Conservation (phyloP, 2,797 vertebrate species). For the Danionella dracula region DNA sequence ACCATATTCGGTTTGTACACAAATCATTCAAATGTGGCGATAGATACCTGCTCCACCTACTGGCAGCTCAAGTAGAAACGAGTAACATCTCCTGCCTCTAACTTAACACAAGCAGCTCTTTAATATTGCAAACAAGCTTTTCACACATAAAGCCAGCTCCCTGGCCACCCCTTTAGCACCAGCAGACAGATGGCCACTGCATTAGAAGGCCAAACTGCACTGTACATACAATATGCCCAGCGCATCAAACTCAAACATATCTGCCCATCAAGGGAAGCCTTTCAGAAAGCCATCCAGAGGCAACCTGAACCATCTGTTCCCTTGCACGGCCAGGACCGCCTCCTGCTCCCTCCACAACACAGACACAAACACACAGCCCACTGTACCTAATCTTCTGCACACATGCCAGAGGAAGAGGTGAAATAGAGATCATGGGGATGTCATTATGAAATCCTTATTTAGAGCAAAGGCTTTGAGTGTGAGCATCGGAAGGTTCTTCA, state of each 20-base stretch:
- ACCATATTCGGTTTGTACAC: no score
- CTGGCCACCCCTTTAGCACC: conserved; percentile 3
- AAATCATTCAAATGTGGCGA: no score
- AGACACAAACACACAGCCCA: neutral
- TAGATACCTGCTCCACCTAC: no score
- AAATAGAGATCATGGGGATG: conserved; percentile 20
- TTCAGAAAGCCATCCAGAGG: conserved; percentile 46
- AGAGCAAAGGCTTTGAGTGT: conserved; percentile 5
- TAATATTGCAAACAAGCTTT: neutral
- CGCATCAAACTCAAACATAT: conserved; percentile 48
- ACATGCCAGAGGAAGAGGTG: neutral
- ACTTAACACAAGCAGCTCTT: no score
- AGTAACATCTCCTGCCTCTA: no score
- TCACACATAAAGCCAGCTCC: neutral
- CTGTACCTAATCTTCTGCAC: conserved; percentile 24
- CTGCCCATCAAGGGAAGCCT: conserved; percentile 52
- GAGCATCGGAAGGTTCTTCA: neutral
- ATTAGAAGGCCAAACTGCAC: conserved; percentile 35
- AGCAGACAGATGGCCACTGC: conserved; percentile 53
- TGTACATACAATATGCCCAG: conserved; percentile 19
- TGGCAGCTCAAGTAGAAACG: no score
- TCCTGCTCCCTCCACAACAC: neutral
- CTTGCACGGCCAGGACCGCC: conserved; percentile 27
- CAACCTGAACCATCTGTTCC: conserved; percentile 45
- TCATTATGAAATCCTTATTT: neutral